Base-by-base conservation (phyloP, 2,888 invertebrate species). In the Synergus itoensis region DNA sequence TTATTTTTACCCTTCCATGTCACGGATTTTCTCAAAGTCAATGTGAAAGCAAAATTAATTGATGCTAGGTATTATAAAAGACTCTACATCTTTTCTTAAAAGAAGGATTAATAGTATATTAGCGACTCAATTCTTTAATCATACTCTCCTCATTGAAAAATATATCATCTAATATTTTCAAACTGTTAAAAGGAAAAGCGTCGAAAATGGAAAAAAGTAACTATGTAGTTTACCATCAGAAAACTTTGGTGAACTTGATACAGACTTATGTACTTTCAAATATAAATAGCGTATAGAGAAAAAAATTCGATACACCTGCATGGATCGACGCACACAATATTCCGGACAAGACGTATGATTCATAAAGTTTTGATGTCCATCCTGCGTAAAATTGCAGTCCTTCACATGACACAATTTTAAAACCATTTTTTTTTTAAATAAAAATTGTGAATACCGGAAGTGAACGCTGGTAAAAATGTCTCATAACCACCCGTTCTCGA, bases 21-120 rank as follows among this genome's bases (percentile, higher is more conserved):
- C 28, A 45, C 16, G 57, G 57, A 57, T 57, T 18, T 18, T 53
- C 41, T 41, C 11, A 41, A 65, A 41, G 65, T 65, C 65, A 65
- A n/a, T 9, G 11, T 11, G 12, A 41, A 41, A 65, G 9, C 65
- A 65, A 65, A 65, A 65, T 65, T 65, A 65, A 65, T 65, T 65
- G 41, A 57, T 18, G 9, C 16, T 3, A 11, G 18, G 18, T 18
- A 18, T 9, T 18, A 18, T 57, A 4, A 18, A 57, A 18, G 57
- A 9, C n/a, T 18, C 0, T 18, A 16, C 3, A 18, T 1, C 9
- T 11, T 18, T 11, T 18, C 18, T 5, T 9, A 3, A 4, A 57
- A 18, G 3, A 0, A 2, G 5, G 11, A 57, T 18, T 57, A 18
- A 18, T 18, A 57, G 9, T 57, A 9, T 18, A n/a, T 18, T 57